Base-by-base conservation (phyloP, 2,113 vertebrate species). In the Cololabis saira region DNA sequence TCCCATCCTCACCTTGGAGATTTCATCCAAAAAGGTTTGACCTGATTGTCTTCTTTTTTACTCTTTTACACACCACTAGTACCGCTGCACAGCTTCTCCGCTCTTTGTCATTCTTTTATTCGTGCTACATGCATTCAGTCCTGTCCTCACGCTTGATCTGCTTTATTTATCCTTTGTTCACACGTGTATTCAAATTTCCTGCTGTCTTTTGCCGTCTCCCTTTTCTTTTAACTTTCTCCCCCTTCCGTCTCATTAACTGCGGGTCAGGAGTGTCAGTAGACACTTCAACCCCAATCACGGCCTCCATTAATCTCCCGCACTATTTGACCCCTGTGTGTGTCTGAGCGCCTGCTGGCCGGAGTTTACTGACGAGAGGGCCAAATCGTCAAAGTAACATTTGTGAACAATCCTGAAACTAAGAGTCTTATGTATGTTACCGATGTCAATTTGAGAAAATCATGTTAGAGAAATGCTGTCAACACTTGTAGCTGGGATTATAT, bases 11-110 rank as follows among this genome's bases (percentile, higher is more conserved):
- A 96, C 91, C 60, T 95, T 99, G 93, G 93, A 96, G 76, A 92
- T 99, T 51, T 98, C 98, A 49, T 93, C 95, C 37, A 99, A 99
- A 81, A 96, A 99, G 95, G 98, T 99, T 94, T 12, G 80, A 37
- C 33, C 10, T 37, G 6, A 11, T 47, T 1, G 45, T 21, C 6
- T 61, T 42, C 15, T 72, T 18, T n/a, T 21, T 1, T 44, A 3
- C 45, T 17, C 7, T 18, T 8, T 18, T 11, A 33, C 47, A 10
- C 17, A 48, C 5, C 9, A 12, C 11, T 4, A 33, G 3, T 4
- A 24, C 51, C 0, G 17, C 18, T 64, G n/a, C 30, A 62, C 12
- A n/a, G 66, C 19, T 13, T 62, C 44, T 55, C 42, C 53, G 19
- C 3, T 74, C 22, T 67, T 42, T 63, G 6, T 11, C 33, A 37